These are phyloP conservation scores for Poecilia latipinna DNA, from an alignment of 2,113 vertebrate genomes.

Conservation along the genomic window DNA sequence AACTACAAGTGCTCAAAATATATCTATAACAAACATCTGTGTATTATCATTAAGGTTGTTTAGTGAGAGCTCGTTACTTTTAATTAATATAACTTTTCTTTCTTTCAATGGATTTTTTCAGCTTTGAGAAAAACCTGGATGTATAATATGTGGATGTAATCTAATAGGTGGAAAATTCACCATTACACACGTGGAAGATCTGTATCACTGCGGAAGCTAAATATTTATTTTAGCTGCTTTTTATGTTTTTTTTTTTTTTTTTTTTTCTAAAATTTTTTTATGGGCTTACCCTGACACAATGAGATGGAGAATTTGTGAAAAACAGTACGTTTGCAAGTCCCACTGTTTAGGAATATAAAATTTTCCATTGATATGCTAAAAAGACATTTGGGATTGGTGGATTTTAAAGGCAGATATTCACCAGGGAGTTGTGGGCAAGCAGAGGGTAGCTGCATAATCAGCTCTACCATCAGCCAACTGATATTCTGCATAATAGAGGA, in stretches of 20 bases:
- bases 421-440: slow-evolving; percentile 72
- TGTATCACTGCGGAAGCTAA: slow-evolving; percentile 23
- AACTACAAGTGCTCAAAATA: background rate
- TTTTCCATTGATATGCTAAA: slow-evolving; percentile 79
- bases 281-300: slow-evolving; percentile 32
- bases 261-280: slow-evolving; percentile 4
- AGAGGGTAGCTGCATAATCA: slow-evolving; percentile 78
- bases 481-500: slow-evolving; percentile 78
- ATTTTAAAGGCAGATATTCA: slow-evolving; percentile 75
- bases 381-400: slow-evolving; percentile 75
- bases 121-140: slow-evolving; percentile 9
- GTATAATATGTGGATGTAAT: slow-evolving; percentile 19
- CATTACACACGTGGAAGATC: slow-evolving; percentile 5
- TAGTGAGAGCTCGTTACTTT: background rate
- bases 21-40: background rate
- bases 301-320: slow-evolving; percentile 57
- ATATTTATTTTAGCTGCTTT: slow-evolving; percentile 18
- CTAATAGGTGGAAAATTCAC: slow-evolving; percentile 16
- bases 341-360: slow-evolving; percentile 76
- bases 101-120: background rate
- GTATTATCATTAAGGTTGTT: background rate
- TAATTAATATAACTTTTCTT: background rate
- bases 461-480: slow-evolving; percentile 75
- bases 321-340: slow-evolving; percentile 57
- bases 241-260: slow-evolving; percentile 29